phyloP scores from a whole-genome alignment of 2,113 vertebrate species.

The Hydrolagus affinis region DNA sequence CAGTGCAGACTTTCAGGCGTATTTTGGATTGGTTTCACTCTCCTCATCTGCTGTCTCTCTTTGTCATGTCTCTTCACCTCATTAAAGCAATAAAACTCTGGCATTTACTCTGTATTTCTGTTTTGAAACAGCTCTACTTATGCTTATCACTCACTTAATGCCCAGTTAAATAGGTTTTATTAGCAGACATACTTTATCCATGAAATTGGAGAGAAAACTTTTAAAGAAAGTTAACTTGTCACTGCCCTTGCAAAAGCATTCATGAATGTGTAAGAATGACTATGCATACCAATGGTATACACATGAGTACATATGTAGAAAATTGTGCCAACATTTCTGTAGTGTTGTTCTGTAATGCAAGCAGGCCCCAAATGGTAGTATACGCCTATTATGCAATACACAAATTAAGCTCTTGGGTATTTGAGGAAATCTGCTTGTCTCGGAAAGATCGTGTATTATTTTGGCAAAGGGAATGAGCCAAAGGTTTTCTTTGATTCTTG shows the following conservation, averaged over 20 bases:
- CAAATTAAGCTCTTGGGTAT: background rate
- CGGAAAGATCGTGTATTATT: background rate
- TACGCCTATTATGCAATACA: background rate
- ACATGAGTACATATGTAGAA: background rate
- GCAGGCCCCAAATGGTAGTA: background rate
- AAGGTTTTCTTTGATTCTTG: no score
- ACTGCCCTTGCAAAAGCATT: no score
- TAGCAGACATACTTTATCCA: background rate
- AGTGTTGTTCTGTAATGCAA: background rate
- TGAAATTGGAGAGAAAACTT: background rate
- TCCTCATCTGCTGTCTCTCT: background rate
- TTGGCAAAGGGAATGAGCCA: background rate
- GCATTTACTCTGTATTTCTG: background rate
- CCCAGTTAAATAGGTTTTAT: constrained; percentile 14
- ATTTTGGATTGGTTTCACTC: background rate
- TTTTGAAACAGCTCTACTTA: background rate
- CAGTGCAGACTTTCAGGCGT: background rate
- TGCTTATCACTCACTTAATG: background rate
- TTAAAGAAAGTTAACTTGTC: no score
- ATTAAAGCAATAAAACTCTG: background rate
- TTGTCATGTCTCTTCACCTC: background rate
- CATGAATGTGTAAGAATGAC: background rate
- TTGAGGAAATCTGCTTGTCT: background rate
- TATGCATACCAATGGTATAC: background rate
- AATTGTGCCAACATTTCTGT: background rate